Conservation (phyloP, 2,888 invertebrate species). For the Sthenelais limicola region DNA sequence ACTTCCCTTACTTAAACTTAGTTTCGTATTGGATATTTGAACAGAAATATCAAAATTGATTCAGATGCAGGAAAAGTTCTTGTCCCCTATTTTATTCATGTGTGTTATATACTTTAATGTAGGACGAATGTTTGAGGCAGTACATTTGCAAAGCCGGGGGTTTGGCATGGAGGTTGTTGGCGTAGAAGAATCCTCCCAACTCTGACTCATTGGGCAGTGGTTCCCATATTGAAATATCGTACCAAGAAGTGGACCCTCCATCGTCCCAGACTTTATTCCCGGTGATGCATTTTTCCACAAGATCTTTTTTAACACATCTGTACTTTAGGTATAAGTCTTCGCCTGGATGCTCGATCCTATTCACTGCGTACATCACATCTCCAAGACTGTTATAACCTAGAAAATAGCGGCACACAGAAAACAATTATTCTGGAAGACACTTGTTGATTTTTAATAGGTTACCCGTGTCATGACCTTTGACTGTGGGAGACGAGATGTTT, state of each 20-base stretch:
- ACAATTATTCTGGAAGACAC: too few species aligned
- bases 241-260: slow-evolving; percentile 29
- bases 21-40: too few species aligned
- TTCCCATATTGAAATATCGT: slow-evolving; percentile 20
- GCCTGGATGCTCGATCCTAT: not conserved
- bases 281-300: not conserved
- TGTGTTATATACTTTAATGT: not conserved
- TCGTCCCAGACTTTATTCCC: slow-evolving; percentile 26
- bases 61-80: too few species aligned
- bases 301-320: not conserved
- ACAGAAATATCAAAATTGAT: too few species aligned
- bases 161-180: not conserved
- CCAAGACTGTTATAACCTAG: slow-evolving; percentile 1
- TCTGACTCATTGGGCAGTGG: not conserved
- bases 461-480: too few species aligned
- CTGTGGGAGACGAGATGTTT: too few species aligned
- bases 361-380: slow-evolving; percentile 6
- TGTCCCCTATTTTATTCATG: too few species aligned
- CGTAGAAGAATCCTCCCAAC: slow-evolving; percentile 3
- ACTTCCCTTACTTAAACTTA: too few species aligned
- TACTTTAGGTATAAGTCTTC: not conserved
- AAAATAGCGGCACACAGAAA: too few species aligned
- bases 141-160: not conserved
- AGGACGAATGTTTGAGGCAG: not conserved
- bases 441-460: too few species aligned